Conservation (phyloP, 1,140 invertebrate genomes). For the Brachionus calyciflorus region DNA sequence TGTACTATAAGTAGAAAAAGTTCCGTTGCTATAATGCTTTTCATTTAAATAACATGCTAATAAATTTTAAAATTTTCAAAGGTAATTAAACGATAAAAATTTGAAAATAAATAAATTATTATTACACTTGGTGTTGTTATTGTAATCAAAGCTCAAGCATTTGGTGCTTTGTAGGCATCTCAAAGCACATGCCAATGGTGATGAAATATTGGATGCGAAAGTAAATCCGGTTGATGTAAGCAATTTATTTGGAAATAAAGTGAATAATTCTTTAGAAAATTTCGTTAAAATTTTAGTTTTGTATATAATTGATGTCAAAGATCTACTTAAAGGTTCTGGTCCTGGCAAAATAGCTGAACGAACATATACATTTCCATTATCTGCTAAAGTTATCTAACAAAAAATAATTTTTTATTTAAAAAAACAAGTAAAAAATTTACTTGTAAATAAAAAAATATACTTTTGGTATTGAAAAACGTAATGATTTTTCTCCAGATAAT, state of each 20-base stretch:
- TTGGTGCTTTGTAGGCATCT: neutral
- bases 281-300: neutral
- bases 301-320: neutral
- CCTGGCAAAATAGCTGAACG: conserved; percentile 18
- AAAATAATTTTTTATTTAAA: neutral
- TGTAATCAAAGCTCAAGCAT: conserved; percentile 42
- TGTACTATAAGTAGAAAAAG: neutral
- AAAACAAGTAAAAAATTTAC: neutral
- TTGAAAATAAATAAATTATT: no score
- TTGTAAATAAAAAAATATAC: neutral
- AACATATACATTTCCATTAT: conserved; percentile 10
- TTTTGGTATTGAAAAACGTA: neutral
- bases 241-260: neutral
- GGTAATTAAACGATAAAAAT: neutral
- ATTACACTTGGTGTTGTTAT: neutral
- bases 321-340: conserved; percentile 2
- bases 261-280: conserved; percentile 8
- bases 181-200: neutral
- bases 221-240: neutral
- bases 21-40: conserved; percentile 29
- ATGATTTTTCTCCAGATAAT: neutral
- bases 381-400: neutral
- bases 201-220: neutral
- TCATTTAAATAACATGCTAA: conserved; percentile 37
- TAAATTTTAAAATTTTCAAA: no score